Conservation (phyloP, 2,797 vertebrate species). For the Menidia menidia region DNA sequence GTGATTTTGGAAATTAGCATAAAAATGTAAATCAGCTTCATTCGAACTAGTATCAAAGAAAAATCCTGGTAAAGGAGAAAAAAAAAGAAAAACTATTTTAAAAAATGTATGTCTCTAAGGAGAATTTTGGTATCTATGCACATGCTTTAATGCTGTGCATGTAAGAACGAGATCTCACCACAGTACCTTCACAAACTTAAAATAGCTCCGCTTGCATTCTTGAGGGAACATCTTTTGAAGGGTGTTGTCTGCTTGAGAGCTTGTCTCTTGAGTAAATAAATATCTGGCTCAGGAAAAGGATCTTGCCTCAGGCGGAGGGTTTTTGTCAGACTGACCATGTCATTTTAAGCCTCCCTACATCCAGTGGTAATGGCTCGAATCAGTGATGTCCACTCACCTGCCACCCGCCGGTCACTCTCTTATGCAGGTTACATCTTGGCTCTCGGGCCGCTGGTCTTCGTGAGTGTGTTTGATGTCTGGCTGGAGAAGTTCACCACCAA, state of each 20-base stretch:
- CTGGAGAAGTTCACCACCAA: constrained; percentile 89
- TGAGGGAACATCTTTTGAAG: constrained; percentile 55
- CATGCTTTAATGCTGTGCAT: constrained; percentile 2
- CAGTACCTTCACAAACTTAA: constrained; percentile 27
- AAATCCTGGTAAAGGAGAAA: constrained; percentile 12
- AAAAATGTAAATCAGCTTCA: constrained; percentile 17
- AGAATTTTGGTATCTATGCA: constrained; percentile 33
- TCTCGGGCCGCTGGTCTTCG: constrained; percentile 92
- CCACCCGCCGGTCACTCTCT: constrained; percentile 12
- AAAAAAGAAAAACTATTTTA: not conserved
- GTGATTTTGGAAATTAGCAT: constrained; percentile 6
- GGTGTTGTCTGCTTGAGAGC: constrained; percentile 38
- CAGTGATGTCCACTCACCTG: constrained; percentile 7
- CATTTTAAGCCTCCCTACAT: constrained; percentile 24
- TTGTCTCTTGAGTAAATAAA: constrained; percentile 41
- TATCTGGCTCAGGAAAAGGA: not conserved
- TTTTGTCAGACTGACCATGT: constrained; percentile 4
- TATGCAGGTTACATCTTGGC: constrained; percentile 91
- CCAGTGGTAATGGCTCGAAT: constrained; percentile 15
- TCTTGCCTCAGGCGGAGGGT: constrained; percentile 13
- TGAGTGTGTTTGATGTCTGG: constrained; percentile 95
- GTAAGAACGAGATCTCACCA: constrained; percentile 18
- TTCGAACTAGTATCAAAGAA: not conserved
- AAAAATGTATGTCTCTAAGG: constrained; percentile 29
- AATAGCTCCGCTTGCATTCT: constrained; percentile 50